phyloP scores from a whole-genome alignment of 1,140 invertebrate species.

The Neuroterus valhalla region DNA sequence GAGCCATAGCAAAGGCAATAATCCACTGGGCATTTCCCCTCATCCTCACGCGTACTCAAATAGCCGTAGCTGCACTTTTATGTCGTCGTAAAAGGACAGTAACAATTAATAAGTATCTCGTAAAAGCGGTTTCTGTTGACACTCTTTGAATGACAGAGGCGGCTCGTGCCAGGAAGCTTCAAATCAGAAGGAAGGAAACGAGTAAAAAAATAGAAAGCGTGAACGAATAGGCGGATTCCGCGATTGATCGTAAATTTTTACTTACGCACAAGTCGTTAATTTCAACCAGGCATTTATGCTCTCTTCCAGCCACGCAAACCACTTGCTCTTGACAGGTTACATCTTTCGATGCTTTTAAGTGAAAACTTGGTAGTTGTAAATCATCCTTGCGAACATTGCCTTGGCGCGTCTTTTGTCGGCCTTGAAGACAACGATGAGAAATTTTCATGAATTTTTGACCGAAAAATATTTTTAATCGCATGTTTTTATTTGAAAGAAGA shows the following conservation, averaged over 20 bases:
- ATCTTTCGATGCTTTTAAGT: neutral
- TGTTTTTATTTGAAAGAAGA: too few species aligned
- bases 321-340: conserved; percentile 30
- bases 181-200: conserved; percentile 16
- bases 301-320: conserved; percentile 49
- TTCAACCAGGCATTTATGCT: conserved; percentile 72
- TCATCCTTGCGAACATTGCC: neutral
- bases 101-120: conserved; percentile 77
- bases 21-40: conserved; percentile 65
- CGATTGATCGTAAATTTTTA: conserved; percentile 72
- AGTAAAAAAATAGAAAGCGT: conserved; percentile 45
- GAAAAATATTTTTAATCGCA: too few species aligned
- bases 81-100: conserved; percentile 73
- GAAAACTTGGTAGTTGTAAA: neutral
- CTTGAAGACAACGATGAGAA: too few species aligned
- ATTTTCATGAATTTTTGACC: too few species aligned
- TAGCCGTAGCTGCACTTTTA: conserved; percentile 73
- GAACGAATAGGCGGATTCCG: conserved; percentile 48
- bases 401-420: too few species aligned
- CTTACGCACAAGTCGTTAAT: conserved; percentile 69
- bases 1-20: conserved; percentile 58
- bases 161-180: conserved; percentile 48
- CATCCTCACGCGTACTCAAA: conserved; percentile 61
- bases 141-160: conserved; percentile 74
- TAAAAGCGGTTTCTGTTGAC: conserved; percentile 75